phyloP scores from a whole-genome alignment of 2,113 vertebrate genomes.

The Amazona guildingii region DNA sequence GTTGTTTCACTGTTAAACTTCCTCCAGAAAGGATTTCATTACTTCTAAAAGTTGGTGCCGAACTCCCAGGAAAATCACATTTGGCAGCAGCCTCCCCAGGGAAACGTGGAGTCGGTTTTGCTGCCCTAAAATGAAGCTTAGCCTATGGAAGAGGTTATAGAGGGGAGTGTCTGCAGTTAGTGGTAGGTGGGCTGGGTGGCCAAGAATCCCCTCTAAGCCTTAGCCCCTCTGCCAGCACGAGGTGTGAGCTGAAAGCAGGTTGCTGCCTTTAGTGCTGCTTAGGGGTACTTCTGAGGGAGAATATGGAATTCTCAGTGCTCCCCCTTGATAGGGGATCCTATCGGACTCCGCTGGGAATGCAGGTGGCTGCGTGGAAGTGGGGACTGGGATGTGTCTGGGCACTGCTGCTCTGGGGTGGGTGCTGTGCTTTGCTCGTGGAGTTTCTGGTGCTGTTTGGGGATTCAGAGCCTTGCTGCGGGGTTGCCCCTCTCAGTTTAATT shows the following conservation, averaged over 20 bases:
- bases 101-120: neutral
- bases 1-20: neutral
- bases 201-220: neutral
- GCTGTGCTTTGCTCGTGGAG: neutral
- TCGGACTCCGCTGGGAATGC: neutral
- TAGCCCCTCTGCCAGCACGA: neutral
- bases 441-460: slow-evolving; percentile 47
- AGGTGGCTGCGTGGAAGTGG: neutral
- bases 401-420: neutral
- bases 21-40: neutral
- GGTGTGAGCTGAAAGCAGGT: neutral
- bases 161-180: neutral
- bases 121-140: slow-evolving; percentile 11
- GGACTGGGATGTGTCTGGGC: neutral
- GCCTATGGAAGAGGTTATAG: neutral
- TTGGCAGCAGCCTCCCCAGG: neutral
- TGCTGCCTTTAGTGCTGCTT: neutral
- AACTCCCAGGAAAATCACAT: neutral
- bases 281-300: neutral
- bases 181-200: neutral
- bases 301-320: neutral
- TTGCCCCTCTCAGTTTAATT: slow-evolving; percentile 70
- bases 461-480: slow-evolving; percentile 29
- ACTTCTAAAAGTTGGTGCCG: neutral
- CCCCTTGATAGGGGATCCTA: neutral